Conservation (phyloP, 2,888 invertebrate genomes). For the Pasiphila rectangulata region DNA sequence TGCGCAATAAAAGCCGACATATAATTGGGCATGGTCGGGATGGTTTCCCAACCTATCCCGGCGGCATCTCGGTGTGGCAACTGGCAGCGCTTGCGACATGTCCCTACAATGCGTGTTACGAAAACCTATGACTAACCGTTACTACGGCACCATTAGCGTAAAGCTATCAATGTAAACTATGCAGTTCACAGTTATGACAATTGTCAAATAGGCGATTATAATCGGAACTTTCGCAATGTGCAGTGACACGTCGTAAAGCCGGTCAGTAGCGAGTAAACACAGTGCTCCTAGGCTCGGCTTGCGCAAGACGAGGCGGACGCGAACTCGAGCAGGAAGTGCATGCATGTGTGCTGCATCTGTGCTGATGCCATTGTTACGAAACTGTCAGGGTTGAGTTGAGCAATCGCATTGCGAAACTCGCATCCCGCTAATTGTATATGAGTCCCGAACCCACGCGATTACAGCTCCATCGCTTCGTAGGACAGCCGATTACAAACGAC, state of each 20-base stretch:
- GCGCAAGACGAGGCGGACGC: constrained; percentile 65
- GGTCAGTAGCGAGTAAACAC: constrained; percentile 44
- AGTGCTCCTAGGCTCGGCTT: constrained; percentile 54
- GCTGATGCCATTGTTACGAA: constrained; percentile 75
- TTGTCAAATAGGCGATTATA: constrained; percentile 55
- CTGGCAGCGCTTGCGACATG: constrained; percentile 68
- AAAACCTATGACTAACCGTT: constrained; percentile 74
- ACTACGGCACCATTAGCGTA: constrained; percentile 49
- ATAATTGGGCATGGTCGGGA: constrained; percentile 76
- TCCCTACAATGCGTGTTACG: constrained; percentile 78
- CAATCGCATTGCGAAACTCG: constrained; percentile 72
- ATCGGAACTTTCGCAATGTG: constrained; percentile 58
- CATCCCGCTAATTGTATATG: constrained; percentile 64
- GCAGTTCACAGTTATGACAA: constrained; percentile 38
- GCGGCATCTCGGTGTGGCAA: constrained; percentile 74
- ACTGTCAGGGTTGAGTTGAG: constrained; percentile 79
- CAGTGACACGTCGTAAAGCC: constrained; percentile 50
- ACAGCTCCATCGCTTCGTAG: neutral
- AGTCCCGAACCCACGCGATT: neutral
- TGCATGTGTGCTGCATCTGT: constrained; percentile 77
- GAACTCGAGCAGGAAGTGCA: constrained; percentile 78
- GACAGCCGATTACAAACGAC: constrained; percentile 22
- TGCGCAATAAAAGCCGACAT: constrained; percentile 65
- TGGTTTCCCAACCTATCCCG: constrained; percentile 79
- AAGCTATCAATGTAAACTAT: constrained; percentile 47